Base-by-base conservation (phyloP, 2,888 invertebrate genomes). In the Drosophila bunnanda region DNA sequence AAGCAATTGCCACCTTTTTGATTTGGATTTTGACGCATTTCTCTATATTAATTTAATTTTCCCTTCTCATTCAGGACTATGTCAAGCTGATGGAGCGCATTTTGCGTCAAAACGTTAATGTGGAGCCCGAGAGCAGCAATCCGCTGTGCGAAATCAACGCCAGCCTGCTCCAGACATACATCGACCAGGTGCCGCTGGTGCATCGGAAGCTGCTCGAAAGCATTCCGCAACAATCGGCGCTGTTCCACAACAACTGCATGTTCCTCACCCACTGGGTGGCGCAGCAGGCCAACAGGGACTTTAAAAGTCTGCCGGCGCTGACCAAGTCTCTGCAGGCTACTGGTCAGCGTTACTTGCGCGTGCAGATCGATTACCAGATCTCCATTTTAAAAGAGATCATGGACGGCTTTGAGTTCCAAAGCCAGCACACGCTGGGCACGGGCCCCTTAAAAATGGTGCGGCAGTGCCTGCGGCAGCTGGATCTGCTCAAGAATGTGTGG, bases 211-310 rank as follows among this genome's bases (percentile, higher is more conserved):
- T 95, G 79, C 93, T 98, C 65, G 95, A 96, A 88, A 96, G 95
- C 1, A 96, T 98, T 87, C 98, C 98, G 4, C 97, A 98, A 88
- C 96, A 97, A 93, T 89, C 92, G n/a, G 97, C 96, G 8, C 90
- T 98, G 30, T 96, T 96, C 89, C 95, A 98, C 93, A 98, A 98
- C 93, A 98, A 98, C 92, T 98, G 98, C 91, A 95, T 96, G 95
- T 98, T 95, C 90, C 93, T 98, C 13, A 95, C 96, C 0, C 96
- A 97, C 92, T 97, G 96, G 94, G 93, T 94, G 44, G 93, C 93
- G 4, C 94, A 94, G 59, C 93, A 96, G 88, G 94, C 95, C 4
- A 92, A 93, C 36, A 69, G 71, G 44, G 57, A 53, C 1, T 92
- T 94, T 59, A 94, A 94, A 66, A 94, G 94, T 4, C 93, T 95